Conservation (phyloP, 2,888 invertebrate species). For the Cryptophagus acutangulus region DNA sequence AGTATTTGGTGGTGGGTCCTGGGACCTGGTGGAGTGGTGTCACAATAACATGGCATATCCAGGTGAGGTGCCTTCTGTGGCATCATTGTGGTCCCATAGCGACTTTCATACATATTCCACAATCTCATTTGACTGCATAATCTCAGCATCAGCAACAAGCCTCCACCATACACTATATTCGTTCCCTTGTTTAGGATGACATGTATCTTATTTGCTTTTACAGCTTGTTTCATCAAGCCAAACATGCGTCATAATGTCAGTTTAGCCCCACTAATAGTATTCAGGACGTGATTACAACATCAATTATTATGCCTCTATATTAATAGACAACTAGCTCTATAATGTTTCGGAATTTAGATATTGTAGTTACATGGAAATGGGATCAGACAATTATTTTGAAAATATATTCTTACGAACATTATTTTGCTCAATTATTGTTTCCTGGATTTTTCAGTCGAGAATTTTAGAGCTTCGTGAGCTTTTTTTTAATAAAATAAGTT, state of each 20-base stretch:
- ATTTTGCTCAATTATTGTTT: constrained; percentile 13
- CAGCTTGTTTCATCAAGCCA: constrained; percentile 27
- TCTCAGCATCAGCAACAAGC: no score
- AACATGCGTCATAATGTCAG: constrained; percentile 28
- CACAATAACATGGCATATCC: constrained; percentile 17
- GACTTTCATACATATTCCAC: constrained; percentile 48
- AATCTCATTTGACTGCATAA: constrained; percentile 48
- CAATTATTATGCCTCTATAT: constrained; percentile 5
- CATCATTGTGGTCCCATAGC: constrained; percentile 32
- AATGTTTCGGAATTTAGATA: constrained; percentile 3
- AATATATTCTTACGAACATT: no score
- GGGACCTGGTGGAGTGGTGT: constrained; percentile 17
- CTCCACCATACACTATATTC: no score
- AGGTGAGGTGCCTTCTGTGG: constrained; percentile 11
- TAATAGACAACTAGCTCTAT: constrained; percentile 8
- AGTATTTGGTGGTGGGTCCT: constrained; percentile 20
- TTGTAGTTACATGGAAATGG: no score
- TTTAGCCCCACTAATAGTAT: no score
- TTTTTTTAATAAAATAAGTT: no score
- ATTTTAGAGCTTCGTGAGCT: no score
- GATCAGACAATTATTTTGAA: no score
- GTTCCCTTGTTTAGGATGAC: constrained; percentile 44
- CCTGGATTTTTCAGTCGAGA: constrained; percentile 8
- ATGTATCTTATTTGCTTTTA: constrained; percentile 37
- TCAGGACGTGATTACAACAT: no score